phyloP scores from a whole-genome alignment of 2,888 invertebrate genomes.

The Archips crataeganus region DNA sequence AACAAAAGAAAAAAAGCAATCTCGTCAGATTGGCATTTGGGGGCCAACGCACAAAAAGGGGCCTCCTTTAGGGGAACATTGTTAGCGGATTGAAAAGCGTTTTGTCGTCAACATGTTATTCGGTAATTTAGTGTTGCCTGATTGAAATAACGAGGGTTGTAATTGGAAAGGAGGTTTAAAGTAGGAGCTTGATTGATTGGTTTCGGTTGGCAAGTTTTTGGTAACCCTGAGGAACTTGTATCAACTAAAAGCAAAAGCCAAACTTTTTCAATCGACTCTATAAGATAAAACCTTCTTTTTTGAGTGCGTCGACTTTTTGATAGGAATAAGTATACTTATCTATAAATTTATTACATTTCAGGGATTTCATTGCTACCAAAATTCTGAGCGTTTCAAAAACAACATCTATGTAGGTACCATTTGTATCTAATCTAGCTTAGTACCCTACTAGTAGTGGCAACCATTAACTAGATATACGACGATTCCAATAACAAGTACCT shows the following conservation, averaged over 20 bases:
- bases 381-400: background rate
- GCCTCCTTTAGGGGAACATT: conserved; percentile 70
- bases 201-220: conserved; percentile 32
- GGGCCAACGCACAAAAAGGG: conserved; percentile 71
- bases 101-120: conserved; percentile 85
- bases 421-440: no score
- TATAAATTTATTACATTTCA: no score
- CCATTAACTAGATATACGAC: no score
- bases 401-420: no score
- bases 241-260: no score
- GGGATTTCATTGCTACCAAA: no score
- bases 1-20: conserved; percentile 86
- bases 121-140: conserved; percentile 84
- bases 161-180: conserved; percentile 75
- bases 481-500: no score
- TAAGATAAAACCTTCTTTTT: background rate
- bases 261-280: no score
- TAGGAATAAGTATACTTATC: no score
- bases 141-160: conserved; percentile 75
- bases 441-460: no score
- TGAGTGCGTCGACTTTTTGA: background rate
- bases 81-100: conserved; percentile 82
- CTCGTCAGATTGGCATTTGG: conserved; percentile 84
- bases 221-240: conserved; percentile 19
- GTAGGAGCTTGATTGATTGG: conserved; percentile 72